Evolutionary conservation across 2,888 invertebrate species (phyloP).

Genomic region (Maniola hyperantus): DNA sequence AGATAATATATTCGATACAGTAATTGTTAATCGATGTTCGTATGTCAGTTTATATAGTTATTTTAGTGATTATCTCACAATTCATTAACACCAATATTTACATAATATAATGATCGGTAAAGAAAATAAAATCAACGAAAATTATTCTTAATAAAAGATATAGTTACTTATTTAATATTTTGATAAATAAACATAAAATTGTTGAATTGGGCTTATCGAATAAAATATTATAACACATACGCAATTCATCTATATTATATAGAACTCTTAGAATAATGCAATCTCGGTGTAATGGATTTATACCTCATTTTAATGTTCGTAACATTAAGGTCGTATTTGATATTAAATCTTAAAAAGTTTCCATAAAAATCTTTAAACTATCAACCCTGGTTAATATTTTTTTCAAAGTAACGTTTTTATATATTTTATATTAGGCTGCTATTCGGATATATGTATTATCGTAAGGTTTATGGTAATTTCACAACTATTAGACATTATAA

Average conservation of each 20-base stretch:
- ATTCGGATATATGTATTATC: constrained; percentile 52
- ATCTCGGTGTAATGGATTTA: constrained; percentile 63
- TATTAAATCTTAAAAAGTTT: constrained; percentile 35
- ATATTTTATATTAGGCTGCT: constrained; percentile 54
- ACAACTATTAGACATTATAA: constrained; percentile 61
- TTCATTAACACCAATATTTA: constrained; percentile 35
- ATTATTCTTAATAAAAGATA: constrained; percentile 52
- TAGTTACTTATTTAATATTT: constrained; percentile 56
- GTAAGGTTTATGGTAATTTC: constrained; percentile 53
- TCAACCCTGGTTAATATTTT: constrained; percentile 49
- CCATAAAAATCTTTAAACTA: constrained; percentile 37
- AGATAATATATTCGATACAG: constrained; percentile 10
- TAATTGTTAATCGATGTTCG: constrained; percentile 1
- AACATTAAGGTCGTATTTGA: constrained; percentile 42
- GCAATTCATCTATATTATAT: constrained; percentile 42
- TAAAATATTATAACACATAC: constrained; percentile 59
- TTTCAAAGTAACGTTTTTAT: constrained; percentile 50
- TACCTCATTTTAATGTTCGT: constrained; percentile 58
- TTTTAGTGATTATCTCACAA: constrained; percentile 1
- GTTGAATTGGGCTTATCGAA: constrained; percentile 64
- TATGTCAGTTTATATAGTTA: constrained; percentile 10
- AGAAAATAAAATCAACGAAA: constrained; percentile 54
- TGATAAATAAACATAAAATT: constrained; percentile 61
- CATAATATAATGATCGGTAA: constrained; percentile 34
- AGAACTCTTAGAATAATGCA: constrained; percentile 42